phyloP scores from a whole-genome alignment of 2,797 vertebrate genomes.

The Oreonectes daqikongensis region DNA sequence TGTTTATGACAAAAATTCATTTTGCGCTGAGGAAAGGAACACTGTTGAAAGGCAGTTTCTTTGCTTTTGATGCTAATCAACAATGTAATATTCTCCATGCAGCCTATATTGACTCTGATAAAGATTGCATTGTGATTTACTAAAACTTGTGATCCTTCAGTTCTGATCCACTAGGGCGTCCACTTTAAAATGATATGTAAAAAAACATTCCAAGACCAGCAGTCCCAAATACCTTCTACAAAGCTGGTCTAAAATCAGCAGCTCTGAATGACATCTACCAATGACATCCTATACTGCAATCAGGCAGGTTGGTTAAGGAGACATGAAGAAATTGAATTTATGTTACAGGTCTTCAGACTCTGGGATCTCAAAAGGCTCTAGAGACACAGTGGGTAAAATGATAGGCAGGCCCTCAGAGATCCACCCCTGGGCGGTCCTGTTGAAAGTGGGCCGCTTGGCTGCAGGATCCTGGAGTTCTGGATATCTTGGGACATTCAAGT shows the following conservation, averaged over 20 bases:
- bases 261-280: conserved; percentile 5
- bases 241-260: conserved; percentile 3
- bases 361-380: conserved; percentile 78
- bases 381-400: conserved; percentile 79
- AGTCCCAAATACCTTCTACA: neutral
- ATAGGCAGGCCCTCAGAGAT: conserved; percentile 85
- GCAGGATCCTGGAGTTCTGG: conserved; percentile 85
- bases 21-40: neutral
- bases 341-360: conserved; percentile 94
- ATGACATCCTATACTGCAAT: conserved; percentile 2
- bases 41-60: neutral
- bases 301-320: neutral
- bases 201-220: conserved; percentile 16
- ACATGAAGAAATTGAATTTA: conserved; percentile 22
- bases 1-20: neutral
- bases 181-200: conserved; percentile 9
- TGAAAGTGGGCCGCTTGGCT: conserved; percentile 89
- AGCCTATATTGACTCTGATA: too few relatives aligned
- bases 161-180: neutral
- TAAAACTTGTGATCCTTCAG: neutral
- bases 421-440: conserved; percentile 95
- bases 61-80: neutral
- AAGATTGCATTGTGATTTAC: too few relatives aligned
- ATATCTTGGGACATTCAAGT: conserved; percentile 83
- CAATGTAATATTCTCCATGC: neutral